Conservation (phyloP, 92 coral and sea anemone genomes). For the Phenganax subtilis region DNA sequence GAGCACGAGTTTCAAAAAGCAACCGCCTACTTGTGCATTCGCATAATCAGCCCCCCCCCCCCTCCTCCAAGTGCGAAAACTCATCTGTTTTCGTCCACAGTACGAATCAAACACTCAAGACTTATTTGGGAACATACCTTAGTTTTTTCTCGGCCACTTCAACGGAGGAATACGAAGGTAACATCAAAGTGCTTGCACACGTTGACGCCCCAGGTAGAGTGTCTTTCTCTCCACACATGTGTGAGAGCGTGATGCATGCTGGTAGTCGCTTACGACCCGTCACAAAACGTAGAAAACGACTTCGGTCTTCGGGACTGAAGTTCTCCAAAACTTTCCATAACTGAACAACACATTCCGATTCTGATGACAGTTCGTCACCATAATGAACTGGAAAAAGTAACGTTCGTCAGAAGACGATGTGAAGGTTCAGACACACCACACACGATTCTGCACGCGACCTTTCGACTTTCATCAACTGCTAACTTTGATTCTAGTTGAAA, state of each 20-base stretch:
- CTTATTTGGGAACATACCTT: slow-evolving; percentile 46
- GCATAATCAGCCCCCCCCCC: too few species aligned
- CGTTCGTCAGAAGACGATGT: not conserved
- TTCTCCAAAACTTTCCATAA: slow-evolving; percentile 72
- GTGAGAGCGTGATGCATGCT: slow-evolving; percentile 85
- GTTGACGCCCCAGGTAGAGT: slow-evolving; percentile 91
- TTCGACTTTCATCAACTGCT: too few species aligned
- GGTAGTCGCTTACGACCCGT: slow-evolving; percentile 95
- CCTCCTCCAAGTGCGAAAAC: too few species aligned
- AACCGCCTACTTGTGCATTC: too few species aligned
- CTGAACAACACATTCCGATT: slow-evolving; percentile 69
- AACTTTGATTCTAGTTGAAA: too few species aligned
- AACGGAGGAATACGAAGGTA: slow-evolving; percentile 74
- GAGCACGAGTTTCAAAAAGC: too few species aligned
- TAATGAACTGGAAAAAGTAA: slow-evolving; percentile 66
- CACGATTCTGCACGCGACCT: too few species aligned
- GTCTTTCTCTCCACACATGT: slow-evolving; percentile 76
- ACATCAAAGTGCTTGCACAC: slow-evolving; percentile 88
- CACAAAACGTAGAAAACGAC: slow-evolving; percentile 91
- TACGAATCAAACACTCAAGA: too few species aligned
- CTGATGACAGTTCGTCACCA: slow-evolving; percentile 80
- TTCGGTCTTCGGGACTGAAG: slow-evolving; percentile 78
- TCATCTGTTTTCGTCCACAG: too few species aligned
- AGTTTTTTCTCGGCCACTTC: slow-evolving; percentile 76
- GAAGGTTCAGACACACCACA: not conserved